Evolutionary conservation across 2,797 vertebrate genomes (phyloP).

Genomic region (Crax fasciolata): DNA sequence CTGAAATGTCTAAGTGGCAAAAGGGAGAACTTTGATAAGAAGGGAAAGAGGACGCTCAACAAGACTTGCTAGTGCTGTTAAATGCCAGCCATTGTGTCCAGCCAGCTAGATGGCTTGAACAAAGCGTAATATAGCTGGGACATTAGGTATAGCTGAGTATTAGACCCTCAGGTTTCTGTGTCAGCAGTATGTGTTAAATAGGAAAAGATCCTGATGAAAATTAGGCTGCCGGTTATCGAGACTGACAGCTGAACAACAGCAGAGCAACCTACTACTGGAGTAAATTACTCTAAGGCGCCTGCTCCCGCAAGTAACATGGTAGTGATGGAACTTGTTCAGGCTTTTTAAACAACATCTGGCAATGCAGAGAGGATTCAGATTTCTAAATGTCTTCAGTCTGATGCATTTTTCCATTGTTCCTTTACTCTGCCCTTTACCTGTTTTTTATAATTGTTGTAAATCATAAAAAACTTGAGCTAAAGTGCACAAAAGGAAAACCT

Average conservation of each 20-base stretch:
- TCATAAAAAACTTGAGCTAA: not conserved
- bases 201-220: not conserved
- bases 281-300: rapidly evolving
- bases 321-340: not conserved
- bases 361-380: not conserved
- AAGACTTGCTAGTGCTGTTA: not conserved
- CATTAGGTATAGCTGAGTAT: not conserved
- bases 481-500: not conserved
- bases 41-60: not conserved
- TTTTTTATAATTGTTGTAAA: not conserved
- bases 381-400: not conserved
- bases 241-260: not conserved
- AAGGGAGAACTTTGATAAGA: not conserved
- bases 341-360: not conserved
- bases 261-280: not conserved
- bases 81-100: not conserved
- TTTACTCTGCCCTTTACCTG: not conserved
- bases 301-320: not conserved
- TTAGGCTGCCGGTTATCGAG: not conserved
- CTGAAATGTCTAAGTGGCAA: not conserved
- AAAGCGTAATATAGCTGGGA: not conserved
- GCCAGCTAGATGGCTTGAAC: not conserved
- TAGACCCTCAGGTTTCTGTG: not conserved
- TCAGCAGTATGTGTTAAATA: not conserved
- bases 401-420: not conserved